Percentiles rank a stretch among this genome's conserved stretches.
phyloP scores from a whole-genome alignment of 2,797 vertebrate genomes.

The Setipinna tenuifilis region DNA sequence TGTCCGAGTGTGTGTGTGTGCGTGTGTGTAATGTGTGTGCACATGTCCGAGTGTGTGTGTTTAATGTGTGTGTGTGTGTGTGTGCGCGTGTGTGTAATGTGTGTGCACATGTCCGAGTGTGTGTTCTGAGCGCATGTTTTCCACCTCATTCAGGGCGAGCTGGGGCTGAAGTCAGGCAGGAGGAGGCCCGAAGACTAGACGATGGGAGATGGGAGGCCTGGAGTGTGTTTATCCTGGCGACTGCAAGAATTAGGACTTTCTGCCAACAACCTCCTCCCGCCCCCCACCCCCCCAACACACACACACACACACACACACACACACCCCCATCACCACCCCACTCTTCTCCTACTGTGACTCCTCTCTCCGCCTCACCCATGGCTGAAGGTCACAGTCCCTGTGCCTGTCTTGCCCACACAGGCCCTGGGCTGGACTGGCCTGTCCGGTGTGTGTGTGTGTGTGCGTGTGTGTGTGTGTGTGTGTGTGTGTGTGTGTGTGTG shows the following conservation, averaged over 20 bases:
- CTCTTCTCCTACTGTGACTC: constrained; percentile 16
- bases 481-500: constrained; percentile 23
- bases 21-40: background rate
- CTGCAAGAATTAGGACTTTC: background rate
- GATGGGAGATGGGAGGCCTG: constrained; percentile 21
- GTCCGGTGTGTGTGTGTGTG: constrained; percentile 1
- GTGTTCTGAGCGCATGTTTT: constrained; percentile 18
- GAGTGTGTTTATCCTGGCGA: constrained; percentile 63
- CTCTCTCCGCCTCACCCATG: constrained; percentile 27
- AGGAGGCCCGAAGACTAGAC: constrained; percentile 23
- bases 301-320: too few relatives aligned
- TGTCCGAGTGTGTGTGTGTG: constrained; percentile 32
- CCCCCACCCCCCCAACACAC: background rate
- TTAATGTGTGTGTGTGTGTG: constrained; percentile 4
- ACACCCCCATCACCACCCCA: background rate
- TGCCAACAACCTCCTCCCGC: constrained; percentile 51
- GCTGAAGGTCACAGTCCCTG: constrained; percentile 12
- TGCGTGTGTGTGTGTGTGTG: constrained; percentile 19
- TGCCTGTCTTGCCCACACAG: background rate
- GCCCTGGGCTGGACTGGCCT: background rate
- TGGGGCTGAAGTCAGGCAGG: constrained; percentile 25
- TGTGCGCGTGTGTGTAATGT: background rate
- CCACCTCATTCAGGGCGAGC: background rate
- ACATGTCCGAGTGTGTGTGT: constrained; percentile 7
- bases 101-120: background rate